Evolutionary conservation across 2,888 invertebrate species (phyloP), one percentile per base, ranked within the genome.

Genomic region (Stramonita haemastoma): DNA sequence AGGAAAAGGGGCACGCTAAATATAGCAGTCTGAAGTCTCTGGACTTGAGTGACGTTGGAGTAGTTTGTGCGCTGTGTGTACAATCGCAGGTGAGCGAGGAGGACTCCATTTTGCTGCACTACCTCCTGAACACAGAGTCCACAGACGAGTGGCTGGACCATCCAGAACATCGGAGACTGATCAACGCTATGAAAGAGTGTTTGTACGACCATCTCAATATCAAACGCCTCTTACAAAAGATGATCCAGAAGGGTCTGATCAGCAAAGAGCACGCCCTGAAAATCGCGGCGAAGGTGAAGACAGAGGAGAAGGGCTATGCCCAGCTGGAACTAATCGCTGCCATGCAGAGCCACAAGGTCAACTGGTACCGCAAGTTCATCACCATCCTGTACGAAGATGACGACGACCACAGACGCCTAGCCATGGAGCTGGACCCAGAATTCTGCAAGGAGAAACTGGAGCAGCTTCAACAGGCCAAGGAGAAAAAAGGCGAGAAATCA

Each of bases 361-460:
- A n/a, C n/a, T 73, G 70, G 70, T 73, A 73, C n/a, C n/a, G 70
- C 70, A 73, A 73, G 70, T 73, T 73, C 11, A 4, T 73, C 26
- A 73, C n/a, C 4, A 73, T 73, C n/a, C 70, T 73, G 70, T 73
- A 73, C 11, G 70, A 73, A 73, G 70, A 73, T 73, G n/a, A 1
- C 11, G n/a, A 1, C 11, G 11, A n/a, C n/a, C 70, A 73, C 70
- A 73, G 70, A 26, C 6, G 4, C 22, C 70, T 73, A 26, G 70
- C 70, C 11, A n/a, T n/a, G 70, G 26, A 11, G n/a, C 6, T 73
- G 5, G 70, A 73, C 70, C 70, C 70, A 11, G 70, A 73, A 26
- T 73, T 73, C n/a, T 73, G 70, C 70, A 73, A n/a, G n/a, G 70
- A 73, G 70, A 73, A 73, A n/a, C 70, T 73, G 70, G 70, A 22